Base-by-base conservation (phyloP, 2,797 vertebrate genomes). In the Fistularia tabacaria region DNA sequence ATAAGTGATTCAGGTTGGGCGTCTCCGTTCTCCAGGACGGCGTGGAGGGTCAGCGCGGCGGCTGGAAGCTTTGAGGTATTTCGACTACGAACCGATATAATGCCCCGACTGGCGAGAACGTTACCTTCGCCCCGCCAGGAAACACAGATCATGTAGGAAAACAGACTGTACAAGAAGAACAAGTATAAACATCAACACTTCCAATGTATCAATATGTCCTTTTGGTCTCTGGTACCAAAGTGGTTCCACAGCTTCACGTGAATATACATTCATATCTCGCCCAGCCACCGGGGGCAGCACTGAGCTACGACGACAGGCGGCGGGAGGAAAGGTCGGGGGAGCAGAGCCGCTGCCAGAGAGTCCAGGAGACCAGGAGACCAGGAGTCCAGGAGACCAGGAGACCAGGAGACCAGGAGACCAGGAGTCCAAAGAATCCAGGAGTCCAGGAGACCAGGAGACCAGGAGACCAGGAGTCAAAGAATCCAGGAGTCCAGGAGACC, bases 171-270 rank as follows among this genome's bases (percentile, higher is more conserved):
- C 91, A 94, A 94, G 92, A 91, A 50, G 85, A 83, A 91, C 86
- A 92, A 90, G 91, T 93, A 93, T 89, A 93, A 94, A 94, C 90
- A 94, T 92, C 93, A 91, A 88, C 93, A 90, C 88, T 85, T 91
- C 85, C 88, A 84, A 88, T 88, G 89, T 79, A 84, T 85, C 87
- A 92, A 85, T 82, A 85, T 38, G 50, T 85, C 88, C 62, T 91
- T 94, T 93, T 93, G 92, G 89, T 94, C 90, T 89, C 83, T 74
- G 92, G 88, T 81, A 72, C 46, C 62, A 56, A 85, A 73, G 62
- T 63, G 60, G 45, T 36, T 64, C 88, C 88, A 91, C 89, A 90
- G 88, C 68, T 87, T 81, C 68, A 66, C 37, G 38, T 3, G 8
- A 51, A 86, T 90, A 89, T 89, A 91, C 92, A 95, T 94, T 95